Conservation (phyloP, 2,113 vertebrate species). For the Cardinalis cardinalis region DNA sequence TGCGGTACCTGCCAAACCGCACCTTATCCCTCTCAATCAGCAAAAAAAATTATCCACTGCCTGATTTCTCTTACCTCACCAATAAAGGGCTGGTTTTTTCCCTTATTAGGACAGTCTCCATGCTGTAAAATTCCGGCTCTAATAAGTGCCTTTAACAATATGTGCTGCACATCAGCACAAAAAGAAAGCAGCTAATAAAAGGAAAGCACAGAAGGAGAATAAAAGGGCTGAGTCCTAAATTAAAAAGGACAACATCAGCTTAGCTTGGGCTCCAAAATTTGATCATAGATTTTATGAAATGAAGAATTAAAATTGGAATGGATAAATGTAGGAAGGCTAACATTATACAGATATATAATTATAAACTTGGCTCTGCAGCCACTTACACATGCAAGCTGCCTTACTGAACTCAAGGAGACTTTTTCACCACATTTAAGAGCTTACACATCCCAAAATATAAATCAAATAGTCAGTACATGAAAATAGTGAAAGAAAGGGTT, state of each 20-base stretch:
- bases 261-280: slow-evolving; percentile 44
- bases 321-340: background rate
- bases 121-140: slow-evolving; percentile 5
- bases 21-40: slow-evolving; percentile 75
- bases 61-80: slow-evolving; percentile 70
- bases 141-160: slow-evolving; percentile 49
- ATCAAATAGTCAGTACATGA: background rate
- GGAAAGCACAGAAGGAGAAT: slow-evolving; percentile 8
- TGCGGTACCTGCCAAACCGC: slow-evolving; percentile 73
- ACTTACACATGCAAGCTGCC: background rate
- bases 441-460: background rate
- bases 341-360: slow-evolving; percentile 30
- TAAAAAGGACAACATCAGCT: slow-evolving; percentile 43
- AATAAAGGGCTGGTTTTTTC: slow-evolving; percentile 35
- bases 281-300: slow-evolving; percentile 47
- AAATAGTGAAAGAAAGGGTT: background rate
- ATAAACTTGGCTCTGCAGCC: background rate
- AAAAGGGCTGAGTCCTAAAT: slow-evolving; percentile 58
- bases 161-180: slow-evolving; percentile 71
- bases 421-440: background rate
- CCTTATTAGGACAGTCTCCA: slow-evolving; percentile 77
- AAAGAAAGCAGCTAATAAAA: slow-evolving; percentile 45
- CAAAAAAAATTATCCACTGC: slow-evolving; percentile 57
- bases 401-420: background rate
- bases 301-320: background rate